Conservation (phyloP, 2,888 invertebrate species). For the Zhuqinia jingwanae region DNA sequence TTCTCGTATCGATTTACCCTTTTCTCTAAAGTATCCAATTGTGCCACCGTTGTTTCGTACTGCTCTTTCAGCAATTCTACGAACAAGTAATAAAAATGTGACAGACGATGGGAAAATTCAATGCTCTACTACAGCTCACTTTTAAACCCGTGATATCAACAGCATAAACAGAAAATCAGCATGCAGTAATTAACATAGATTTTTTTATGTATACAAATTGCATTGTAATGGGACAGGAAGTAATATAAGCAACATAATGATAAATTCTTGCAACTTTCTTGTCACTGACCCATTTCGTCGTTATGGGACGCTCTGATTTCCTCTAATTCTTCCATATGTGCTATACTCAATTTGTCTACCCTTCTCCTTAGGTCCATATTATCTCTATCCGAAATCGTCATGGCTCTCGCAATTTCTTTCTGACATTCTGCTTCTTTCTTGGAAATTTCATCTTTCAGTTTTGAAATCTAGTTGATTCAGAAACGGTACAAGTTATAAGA, state of each 20-base stretch:
- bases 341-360: conserved; percentile 88
- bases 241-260: conserved; percentile 4
- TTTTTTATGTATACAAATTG: background rate
- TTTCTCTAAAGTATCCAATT: conserved; percentile 68
- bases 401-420: conserved; percentile 84
- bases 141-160: background rate
- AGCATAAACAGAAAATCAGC: no score
- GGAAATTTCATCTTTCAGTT: conserved; percentile 85
- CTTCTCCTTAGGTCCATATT: conserved; percentile 87
- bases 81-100: background rate
- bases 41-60: conserved; percentile 69
- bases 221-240: no score
- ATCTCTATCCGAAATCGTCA: conserved; percentile 87
- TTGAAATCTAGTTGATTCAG: conserved; percentile 83
- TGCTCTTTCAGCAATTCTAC: conserved; percentile 48
- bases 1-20: conserved; percentile 64
- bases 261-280: conserved; percentile 5
- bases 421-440: conserved; percentile 84
- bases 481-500: background rate
- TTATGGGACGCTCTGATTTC: conserved; percentile 85
- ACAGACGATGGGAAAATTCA: background rate
- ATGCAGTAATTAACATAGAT: conserved; percentile 58
- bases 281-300: conserved; percentile 85
- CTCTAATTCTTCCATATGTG: conserved; percentile 88
- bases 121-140: background rate